Percentiles rank a stretch among this genome's conserved stretches.
Conservation (phyloP, 1,140 invertebrate species). For the Drosophila persimilis region DNA sequence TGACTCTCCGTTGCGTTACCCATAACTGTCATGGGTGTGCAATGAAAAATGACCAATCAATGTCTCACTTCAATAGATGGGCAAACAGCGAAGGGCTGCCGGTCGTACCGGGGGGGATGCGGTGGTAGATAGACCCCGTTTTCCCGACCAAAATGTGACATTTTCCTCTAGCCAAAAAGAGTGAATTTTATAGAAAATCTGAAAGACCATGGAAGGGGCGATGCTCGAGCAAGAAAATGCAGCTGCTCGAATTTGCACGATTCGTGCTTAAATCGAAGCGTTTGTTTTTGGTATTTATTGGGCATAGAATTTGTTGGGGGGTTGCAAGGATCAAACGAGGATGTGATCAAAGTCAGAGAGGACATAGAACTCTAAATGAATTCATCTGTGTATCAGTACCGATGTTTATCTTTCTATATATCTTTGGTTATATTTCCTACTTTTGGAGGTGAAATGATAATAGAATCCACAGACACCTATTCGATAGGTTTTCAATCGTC, state of each 20-base stretch:
- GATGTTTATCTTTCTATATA: too few species aligned
- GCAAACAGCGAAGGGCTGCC: slow-evolving; percentile 52
- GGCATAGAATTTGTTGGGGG: slow-evolving; percentile 13
- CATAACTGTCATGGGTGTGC: slow-evolving; percentile 69
- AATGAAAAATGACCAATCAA: slow-evolving; percentile 81
- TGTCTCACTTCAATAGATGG: slow-evolving; percentile 72
- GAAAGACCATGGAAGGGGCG: slow-evolving; percentile 34
- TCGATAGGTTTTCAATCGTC: too few species aligned
- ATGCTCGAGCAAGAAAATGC: slow-evolving; percentile 36
- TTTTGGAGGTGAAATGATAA: too few species aligned
- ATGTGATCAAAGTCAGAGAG: slow-evolving; percentile 6
- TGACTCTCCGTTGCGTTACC: slow-evolving; percentile 33
- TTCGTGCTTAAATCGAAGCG: slow-evolving; percentile 39
- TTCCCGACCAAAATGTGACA: slow-evolving; percentile 67
- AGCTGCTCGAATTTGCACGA: slow-evolving; percentile 69
- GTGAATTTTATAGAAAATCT: slow-evolving; percentile 62
- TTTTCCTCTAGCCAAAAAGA: slow-evolving; percentile 67
- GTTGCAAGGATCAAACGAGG: slow-evolving; percentile 21
- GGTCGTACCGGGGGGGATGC: slow-evolving; percentile 17
- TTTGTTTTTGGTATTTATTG: slow-evolving; percentile 28
- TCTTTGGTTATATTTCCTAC: too few species aligned
- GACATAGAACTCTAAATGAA: too few species aligned
- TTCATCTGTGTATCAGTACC: too few species aligned
- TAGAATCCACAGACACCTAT: too few species aligned
- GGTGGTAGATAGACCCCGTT: slow-evolving; percentile 51